Conservation (phyloP, 1,140 invertebrate genomes). For the Venturia canescens region DNA sequence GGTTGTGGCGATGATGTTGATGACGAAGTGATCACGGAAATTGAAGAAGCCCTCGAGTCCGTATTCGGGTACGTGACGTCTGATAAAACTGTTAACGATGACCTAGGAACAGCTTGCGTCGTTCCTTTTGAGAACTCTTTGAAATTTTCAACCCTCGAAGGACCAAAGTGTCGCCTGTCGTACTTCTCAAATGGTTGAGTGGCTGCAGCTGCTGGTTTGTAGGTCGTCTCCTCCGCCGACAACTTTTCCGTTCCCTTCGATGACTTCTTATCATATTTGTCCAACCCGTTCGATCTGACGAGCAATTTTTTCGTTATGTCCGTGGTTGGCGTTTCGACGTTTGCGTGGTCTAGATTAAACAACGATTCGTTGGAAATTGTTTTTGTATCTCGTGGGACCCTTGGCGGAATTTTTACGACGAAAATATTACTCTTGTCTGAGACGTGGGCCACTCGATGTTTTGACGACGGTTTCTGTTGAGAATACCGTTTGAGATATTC, state of each 20-base stretch:
- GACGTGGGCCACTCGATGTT: background rate
- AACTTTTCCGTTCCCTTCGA: constrained; percentile 67
- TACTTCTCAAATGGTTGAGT: constrained; percentile 64
- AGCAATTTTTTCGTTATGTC: background rate
- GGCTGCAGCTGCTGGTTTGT: constrained; percentile 58
- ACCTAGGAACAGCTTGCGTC: constrained; percentile 14
- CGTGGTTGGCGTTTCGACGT: background rate
- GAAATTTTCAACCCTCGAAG: constrained; percentile 57
- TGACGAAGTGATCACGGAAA: constrained; percentile 20
- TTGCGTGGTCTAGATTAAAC: background rate
- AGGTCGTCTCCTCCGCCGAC: constrained; percentile 62
- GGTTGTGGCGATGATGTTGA: background rate
- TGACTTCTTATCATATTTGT: constrained; percentile 42
- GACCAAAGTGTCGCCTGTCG: constrained; percentile 69
- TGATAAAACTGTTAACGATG: constrained; percentile 25
- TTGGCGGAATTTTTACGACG: background rate
- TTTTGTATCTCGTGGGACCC: background rate
- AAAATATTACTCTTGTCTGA: background rate
- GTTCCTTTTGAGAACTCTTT: constrained; percentile 50
- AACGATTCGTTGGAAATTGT: background rate
- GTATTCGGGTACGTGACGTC: background rate
- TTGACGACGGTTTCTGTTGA: background rate
- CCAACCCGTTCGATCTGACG: constrained; percentile 31
- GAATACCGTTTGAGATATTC: background rate
- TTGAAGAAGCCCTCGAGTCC: constrained; percentile 42